Evolutionary conservation across 2,888 invertebrate genomes (phyloP).

Genomic region (Darwinula stevensoni): DNA sequence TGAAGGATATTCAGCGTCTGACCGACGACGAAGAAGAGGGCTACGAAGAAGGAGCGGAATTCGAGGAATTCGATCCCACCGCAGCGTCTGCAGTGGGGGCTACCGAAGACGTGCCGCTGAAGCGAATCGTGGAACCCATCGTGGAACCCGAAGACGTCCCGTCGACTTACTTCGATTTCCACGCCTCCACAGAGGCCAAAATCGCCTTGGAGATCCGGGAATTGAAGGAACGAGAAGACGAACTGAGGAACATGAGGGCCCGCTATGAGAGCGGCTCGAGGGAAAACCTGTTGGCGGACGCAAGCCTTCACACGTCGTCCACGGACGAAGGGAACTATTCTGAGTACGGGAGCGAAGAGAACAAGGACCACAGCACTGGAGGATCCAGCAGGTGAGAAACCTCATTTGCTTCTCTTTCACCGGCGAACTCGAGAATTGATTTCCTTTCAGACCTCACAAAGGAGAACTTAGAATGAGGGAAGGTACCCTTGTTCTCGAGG

Average conservation of each 20-base stretch:
- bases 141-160: not conserved
- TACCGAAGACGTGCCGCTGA: not conserved
- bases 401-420: no score
- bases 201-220: slow-evolving; percentile 21
- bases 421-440: no score
- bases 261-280: slow-evolving; percentile 4
- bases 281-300: not conserved
- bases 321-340: slow-evolving; percentile 15
- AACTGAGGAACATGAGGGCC: slow-evolving; percentile 15
- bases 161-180: slow-evolving; percentile 5
- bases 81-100: slow-evolving; percentile 1
- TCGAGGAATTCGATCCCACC: slow-evolving; percentile 1
- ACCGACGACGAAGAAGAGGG: not conserved
- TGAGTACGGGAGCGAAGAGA: slow-evolving; percentile 9
- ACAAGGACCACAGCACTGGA: no score
- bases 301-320: slow-evolving; percentile 6
- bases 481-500: no score
- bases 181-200: slow-evolving; percentile 14
- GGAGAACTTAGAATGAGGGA: no score
- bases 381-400: no score
- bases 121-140: no score
- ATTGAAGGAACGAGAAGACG: slow-evolving; percentile 20
- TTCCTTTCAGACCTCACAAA: no score
- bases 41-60: slow-evolving; percentile 1
- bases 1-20: slow-evolving; percentile 8